Percentiles rank a stretch among this genome's conserved stretches.
phyloP scores from a whole-genome alignment of 2,888 invertebrate genomes.

The Sinodicranocentrus sp. region DNA sequence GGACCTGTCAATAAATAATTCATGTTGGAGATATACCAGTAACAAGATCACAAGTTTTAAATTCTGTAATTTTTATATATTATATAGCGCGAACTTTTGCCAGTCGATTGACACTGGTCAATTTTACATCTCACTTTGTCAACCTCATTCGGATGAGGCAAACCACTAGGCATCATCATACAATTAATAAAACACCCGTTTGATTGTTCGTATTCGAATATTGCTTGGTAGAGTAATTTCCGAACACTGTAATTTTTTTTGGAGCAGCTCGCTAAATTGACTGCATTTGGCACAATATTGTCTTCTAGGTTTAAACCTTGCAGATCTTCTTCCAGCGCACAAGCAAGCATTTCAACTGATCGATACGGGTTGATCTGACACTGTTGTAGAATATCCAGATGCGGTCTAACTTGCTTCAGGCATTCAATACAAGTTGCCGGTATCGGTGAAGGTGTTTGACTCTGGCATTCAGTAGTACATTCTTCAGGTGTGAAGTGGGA shows the following conservation, averaged over 20 bases:
- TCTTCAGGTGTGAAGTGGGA: conserved; percentile 14
- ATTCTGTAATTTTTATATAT: background rate
- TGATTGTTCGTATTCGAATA: conserved; percentile 6
- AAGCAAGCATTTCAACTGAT: conserved; percentile 29
- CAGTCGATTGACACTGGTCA: conserved; percentile 17
- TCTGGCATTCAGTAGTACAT: background rate
- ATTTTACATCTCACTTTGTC: conserved; percentile 24
- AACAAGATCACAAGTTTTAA: too few species aligned
- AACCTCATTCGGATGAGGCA: conserved; percentile 33
- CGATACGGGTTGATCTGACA: conserved; percentile 29
- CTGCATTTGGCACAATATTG: background rate
- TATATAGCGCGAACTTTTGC: background rate
- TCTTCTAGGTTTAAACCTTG: background rate
- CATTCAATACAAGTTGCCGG: background rate
- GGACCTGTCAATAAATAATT: background rate
- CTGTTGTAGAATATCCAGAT: background rate
- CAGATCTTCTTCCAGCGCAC: background rate
- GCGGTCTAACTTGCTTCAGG: background rate
- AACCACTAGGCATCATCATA: too few species aligned
- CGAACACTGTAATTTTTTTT: too few species aligned
- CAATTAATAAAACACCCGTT: background rate
- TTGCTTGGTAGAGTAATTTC: conserved; percentile 20
- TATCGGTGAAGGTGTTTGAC: background rate
- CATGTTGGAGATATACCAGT: too few species aligned
- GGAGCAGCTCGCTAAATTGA: background rate